Base-by-base conservation (phyloP, 2,797 vertebrate species). In the Clarias fuscus region DNA sequence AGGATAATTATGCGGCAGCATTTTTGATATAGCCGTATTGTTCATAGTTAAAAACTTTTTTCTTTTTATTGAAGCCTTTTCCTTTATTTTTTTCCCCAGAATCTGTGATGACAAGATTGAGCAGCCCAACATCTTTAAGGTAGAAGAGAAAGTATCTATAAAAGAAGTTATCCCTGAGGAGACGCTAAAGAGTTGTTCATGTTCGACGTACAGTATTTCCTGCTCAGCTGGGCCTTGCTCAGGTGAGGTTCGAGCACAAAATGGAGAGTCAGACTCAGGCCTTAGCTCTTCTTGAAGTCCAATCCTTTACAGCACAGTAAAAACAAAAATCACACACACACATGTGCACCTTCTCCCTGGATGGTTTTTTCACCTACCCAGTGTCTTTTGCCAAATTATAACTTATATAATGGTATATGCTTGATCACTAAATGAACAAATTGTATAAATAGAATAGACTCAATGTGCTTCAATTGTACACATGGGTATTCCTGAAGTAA, bases 71-170 rank as follows among this genome's bases (percentile, higher is more conserved):
- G 7, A 17, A 56, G 7, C 7, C 0, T 81, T 78, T 70, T 64
- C 14, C n/a, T 14, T 24, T 30, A 65, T 59, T 86, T 86, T 11
- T 22, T 62, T 83, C 1, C 10, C 0, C 88, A 99, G 98, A 91
- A 99, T 99, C 93, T 98, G 97, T 5, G 98, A 99, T 7, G 96
- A 95, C 3, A 94, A 95, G 89, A 94, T 93, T 14, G 98, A 98
- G 88, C 96, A 98, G 91, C 92, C 95, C 82, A 97, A 98, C 92
- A 93, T 99, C 92, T 99, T 99, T 95, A 95, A 99, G 90, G 95
- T 99, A 92, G 98, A 99, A 90, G 97, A 97, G 91, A 93, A 98
- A 90, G 97, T 98, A 86, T 93, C 96, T 56, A 94, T 99, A 88
- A 97, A 95, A 90, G 95, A 95, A 79, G 97, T 98, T 5, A 93